phyloP scores from a whole-genome alignment of 2,888 invertebrate genomes.

The Zaprionus obscuricornis region DNA sequence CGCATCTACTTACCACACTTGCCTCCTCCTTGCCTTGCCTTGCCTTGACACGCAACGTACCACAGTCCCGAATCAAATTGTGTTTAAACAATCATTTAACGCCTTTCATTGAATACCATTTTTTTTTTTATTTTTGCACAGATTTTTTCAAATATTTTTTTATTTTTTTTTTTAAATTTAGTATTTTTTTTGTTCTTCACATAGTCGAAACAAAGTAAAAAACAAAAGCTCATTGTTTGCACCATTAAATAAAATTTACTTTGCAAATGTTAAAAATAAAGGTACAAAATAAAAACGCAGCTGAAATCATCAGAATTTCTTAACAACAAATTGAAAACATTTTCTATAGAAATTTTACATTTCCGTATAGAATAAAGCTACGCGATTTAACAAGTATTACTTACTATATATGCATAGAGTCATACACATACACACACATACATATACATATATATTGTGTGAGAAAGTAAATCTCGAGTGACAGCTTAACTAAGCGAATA shows the following conservation, averaged over 20 bases:
- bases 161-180: constrained; percentile 8
- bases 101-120: constrained; percentile 43
- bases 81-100: constrained; percentile 45
- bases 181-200: constrained; percentile 10
- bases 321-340: constrained; percentile 12
- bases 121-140: constrained; percentile 4
- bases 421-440: not conserved
- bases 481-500: constrained; percentile 7
- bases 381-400: not conserved
- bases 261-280: constrained; percentile 29
- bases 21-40: constrained; percentile 45
- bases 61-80: constrained; percentile 12
- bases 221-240: constrained; percentile 55
- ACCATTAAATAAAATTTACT: too few species aligned
- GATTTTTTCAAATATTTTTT: constrained; percentile 15
- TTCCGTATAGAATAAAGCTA: too few species aligned
- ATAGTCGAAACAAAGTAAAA: constrained; percentile 11
- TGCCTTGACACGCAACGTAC: constrained; percentile 14
- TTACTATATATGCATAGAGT: not conserved
- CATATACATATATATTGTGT: constrained; percentile 4
- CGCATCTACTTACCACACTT: constrained; percentile 8
- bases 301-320: too few species aligned
- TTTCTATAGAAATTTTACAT: constrained; percentile 40
- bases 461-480: constrained; percentile 9
- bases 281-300: constrained; percentile 5